Percentiles rank a stretch among this genome's conserved stretches.
These are phyloP conservation scores for Pollenia labialis DNA, from an alignment of 2,888 invertebrate species.

Conservation along the genomic window DNA sequence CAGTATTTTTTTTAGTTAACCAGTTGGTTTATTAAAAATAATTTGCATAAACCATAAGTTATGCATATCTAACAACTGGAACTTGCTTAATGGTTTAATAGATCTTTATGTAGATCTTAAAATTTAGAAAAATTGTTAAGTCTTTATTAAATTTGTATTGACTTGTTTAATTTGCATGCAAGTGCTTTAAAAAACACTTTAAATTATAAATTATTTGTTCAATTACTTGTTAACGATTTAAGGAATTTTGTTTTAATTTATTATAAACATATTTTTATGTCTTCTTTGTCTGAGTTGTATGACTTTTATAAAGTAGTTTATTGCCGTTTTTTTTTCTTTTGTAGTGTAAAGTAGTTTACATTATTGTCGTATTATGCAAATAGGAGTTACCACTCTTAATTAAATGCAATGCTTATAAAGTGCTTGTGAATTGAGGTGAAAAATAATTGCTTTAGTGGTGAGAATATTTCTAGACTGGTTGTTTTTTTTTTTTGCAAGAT, in stretches of 20 bases:
- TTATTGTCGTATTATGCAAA: slow-evolving; percentile 38
- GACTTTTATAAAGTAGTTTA: slow-evolving; percentile 25
- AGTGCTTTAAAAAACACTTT: slow-evolving; percentile 12
- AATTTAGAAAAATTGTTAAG: background rate
- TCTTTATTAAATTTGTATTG: slow-evolving; percentile 40
- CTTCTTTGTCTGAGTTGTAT: slow-evolving; percentile 7
- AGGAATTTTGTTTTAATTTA: slow-evolving; percentile 53
- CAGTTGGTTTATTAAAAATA: slow-evolving; percentile 25
- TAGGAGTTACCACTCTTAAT: background rate
- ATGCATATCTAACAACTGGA: background rate
- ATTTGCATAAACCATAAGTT: slow-evolving; percentile 64
- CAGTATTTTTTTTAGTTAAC: slow-evolving; percentile 18
- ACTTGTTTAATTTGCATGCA: slow-evolving; percentile 4
- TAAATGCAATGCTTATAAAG: background rate
- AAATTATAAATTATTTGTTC: slow-evolving; percentile 23
- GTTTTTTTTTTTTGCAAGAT: too few relatives aligned
- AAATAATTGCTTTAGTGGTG: too few relatives aligned
- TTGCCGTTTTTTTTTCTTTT: slow-evolving; percentile 8
- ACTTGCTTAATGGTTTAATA: slow-evolving; percentile 25
- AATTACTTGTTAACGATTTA: slow-evolving; percentile 52
- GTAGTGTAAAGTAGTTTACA: slow-evolving; percentile 21
- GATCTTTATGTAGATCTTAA: background rate
- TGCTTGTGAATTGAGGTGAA: background rate
- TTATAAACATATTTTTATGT: slow-evolving; percentile 17
- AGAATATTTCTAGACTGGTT: too few relatives aligned